Base-by-base conservation (phyloP, 2,888 invertebrate genomes). In the Syrphus vitripennis region DNA sequence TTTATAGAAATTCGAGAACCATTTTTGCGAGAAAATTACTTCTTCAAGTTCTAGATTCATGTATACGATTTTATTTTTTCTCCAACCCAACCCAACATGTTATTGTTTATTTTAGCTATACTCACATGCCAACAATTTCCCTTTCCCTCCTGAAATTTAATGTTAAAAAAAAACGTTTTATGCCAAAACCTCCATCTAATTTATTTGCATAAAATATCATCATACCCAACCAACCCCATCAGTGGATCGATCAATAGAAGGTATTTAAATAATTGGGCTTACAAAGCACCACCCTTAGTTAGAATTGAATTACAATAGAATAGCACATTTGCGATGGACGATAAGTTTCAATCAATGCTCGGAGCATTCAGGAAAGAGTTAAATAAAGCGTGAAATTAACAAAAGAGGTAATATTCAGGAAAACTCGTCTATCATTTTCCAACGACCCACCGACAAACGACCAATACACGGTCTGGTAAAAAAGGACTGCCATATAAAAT, bases 311-410 rank as follows among this genome's bases (percentile, higher is more conserved):
- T 40, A 61, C 37, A 40, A 61, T 24, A 61, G 82, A 59, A 70
- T 82, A 40, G 37, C 34, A 59, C 65, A 77, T 65, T 67, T 45
- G 72, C 50, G 59, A 59, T 50, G 34, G 42, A 34, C 78, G 61
- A 72, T 83, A 78, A 83, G 67, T 72, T 78, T 59, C 72, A 78
- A 53, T 72, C 67, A 53, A 57, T 50, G 59, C 65, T 72, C 31
- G 26, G 1, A 34, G 34, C 59, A 59, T 29, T 53, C 72, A 53
- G n/a, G 50, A 37, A 21, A 55, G 45, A 69, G 61, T 61, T 74
- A 78, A 83, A 79, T 78, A 72, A 74, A 78, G 26, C 83, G 53
- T 78, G 45, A 83, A 83, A 83, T 83, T 78, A 82, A 65, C 55
- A 82, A 29, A 65, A 76, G 61, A 40, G 37, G n/a, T 34, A 55